These are phyloP conservation scores for Zophobas morio DNA, from an alignment of 1,140 invertebrate genomes.

Conservation along the genomic window DNA sequence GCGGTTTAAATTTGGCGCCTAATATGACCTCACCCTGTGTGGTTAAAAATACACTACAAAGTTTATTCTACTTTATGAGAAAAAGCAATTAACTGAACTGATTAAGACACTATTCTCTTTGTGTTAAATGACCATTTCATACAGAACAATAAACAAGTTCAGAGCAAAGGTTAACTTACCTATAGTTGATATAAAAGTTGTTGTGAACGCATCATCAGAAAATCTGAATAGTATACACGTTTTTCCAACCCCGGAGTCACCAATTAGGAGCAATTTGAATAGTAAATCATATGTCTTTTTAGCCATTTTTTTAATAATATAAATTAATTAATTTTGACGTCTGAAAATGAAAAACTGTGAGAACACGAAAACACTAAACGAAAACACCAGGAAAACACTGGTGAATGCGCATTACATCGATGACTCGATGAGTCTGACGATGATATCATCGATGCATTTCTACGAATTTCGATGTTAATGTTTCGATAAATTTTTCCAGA, in stretches of 20 bases:
- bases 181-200: slow-evolving; percentile 98
- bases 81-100: slow-evolving; percentile 1
- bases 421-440: neutral
- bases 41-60: slow-evolving; percentile 52
- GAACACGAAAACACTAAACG: slow-evolving; percentile 19
- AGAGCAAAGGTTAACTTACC: slow-evolving; percentile 77
- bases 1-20: slow-evolving; percentile 57
- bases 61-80: neutral
- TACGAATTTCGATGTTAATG: neutral
- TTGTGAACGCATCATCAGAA: slow-evolving; percentile 98
- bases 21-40: slow-evolving; percentile 60
- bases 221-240: slow-evolving; percentile 98
- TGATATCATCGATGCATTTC: neutral
- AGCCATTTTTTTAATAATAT: slow-evolving; percentile 76
- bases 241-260: slow-evolving; percentile 98
- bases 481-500: neutral
- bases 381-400: neutral
- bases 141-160: slow-evolving; percentile 13
- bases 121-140: slow-evolving; percentile 4
- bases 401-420: neutral
- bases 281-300: slow-evolving; percentile 98
- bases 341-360: slow-evolving; percentile 38
- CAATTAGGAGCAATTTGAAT: slow-evolving; percentile 98
- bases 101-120: slow-evolving; percentile 6
- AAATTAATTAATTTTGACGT: slow-evolving; percentile 50